Evolutionary conservation across 2,113 vertebrate genomes (phyloP).

Genomic region (Zeus faber): DNA sequence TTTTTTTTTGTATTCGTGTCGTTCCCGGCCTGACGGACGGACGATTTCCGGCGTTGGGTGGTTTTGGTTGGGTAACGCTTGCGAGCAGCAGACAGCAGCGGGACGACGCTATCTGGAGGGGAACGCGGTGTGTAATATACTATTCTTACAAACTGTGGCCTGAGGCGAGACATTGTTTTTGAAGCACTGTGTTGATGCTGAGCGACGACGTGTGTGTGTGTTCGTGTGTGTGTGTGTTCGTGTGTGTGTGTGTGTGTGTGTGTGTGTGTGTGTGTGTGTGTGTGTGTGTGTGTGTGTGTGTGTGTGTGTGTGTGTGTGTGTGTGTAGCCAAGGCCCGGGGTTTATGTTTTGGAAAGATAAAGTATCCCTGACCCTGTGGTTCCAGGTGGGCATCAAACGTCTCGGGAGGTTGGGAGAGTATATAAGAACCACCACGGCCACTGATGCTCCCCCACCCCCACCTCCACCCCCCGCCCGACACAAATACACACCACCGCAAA

Average conservation of each 20-base stretch:
- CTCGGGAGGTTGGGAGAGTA: slow-evolving; percentile 36
- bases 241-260: slow-evolving; percentile 34
- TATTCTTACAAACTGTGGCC: slow-evolving; percentile 62
- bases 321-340: slow-evolving; percentile 50
- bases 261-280: slow-evolving; percentile 25
- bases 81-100: slow-evolving; percentile 39
- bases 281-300: slow-evolving; percentile 37
- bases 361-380: slow-evolving; percentile 57
- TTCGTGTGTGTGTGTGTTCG: slow-evolving; percentile 28
- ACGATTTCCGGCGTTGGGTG: not conserved
- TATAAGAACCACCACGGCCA: slow-evolving; percentile 55
- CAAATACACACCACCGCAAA: too few species aligned
- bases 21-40: too few species aligned
- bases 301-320: slow-evolving; percentile 20
- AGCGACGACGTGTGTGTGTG: slow-evolving; percentile 1
- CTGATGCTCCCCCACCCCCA: too few species aligned
- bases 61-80: slow-evolving; percentile 19
- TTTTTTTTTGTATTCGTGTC: too few species aligned
- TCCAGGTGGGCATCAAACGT: slow-evolving; percentile 59
- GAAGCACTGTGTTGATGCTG: slow-evolving; percentile 32
- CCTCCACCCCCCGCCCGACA: not conserved
- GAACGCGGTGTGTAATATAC: slow-evolving; percentile 55
- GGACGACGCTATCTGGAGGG: slow-evolving; percentile 56
- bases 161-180: slow-evolving; percentile 63
- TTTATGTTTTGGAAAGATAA: slow-evolving; percentile 68